Percentiles rank a stretch among this genome's conserved stretches.
These are phyloP conservation scores for Eublepharis macularius DNA, from an alignment of 2,113 vertebrate species.

Conservation along the genomic window DNA sequence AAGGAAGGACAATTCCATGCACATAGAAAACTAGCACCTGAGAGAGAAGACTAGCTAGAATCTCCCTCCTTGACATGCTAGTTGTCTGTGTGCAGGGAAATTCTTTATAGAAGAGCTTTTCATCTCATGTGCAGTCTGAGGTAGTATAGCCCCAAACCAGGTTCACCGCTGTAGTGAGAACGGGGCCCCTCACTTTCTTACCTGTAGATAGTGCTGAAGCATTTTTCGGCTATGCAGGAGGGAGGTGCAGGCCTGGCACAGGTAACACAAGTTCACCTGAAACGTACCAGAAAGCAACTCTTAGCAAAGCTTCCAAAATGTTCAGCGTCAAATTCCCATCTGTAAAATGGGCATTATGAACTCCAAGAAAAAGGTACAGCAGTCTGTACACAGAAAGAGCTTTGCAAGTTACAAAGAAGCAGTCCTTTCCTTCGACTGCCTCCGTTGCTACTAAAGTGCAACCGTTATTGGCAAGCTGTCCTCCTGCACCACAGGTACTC, in stretches of 20 bases:
- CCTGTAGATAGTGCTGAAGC: slow-evolving; percentile 98
- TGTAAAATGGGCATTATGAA: neutral
- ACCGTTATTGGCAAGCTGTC: neutral
- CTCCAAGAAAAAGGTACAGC: no score
- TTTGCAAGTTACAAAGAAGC: no score
- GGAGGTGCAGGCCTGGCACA: slow-evolving; percentile 97
- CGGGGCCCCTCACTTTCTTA: slow-evolving; percentile 46
- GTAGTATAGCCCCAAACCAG: no score
- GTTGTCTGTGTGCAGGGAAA: neutral
- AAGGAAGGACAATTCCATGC: no score
- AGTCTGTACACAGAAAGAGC: no score
- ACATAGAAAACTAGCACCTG: no score
- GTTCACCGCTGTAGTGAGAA: neutral
- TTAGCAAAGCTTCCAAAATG: neutral
- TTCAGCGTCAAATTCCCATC: neutral
- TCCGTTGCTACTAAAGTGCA: neutral
- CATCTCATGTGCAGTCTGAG: neutral
- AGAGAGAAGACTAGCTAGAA: neutral
- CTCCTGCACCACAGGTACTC: neutral
- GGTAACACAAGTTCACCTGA: slow-evolving; percentile 94
- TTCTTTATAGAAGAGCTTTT: neutral
- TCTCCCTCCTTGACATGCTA: neutral
- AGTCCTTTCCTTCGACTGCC: neutral
- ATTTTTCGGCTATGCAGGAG: slow-evolving; percentile 97
- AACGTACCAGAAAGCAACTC: neutral